These are phyloP conservation scores for Melanotaenia parkinsoni DNA, from an alignment of 2,797 vertebrate genomes.

Conservation along the genomic window DNA sequence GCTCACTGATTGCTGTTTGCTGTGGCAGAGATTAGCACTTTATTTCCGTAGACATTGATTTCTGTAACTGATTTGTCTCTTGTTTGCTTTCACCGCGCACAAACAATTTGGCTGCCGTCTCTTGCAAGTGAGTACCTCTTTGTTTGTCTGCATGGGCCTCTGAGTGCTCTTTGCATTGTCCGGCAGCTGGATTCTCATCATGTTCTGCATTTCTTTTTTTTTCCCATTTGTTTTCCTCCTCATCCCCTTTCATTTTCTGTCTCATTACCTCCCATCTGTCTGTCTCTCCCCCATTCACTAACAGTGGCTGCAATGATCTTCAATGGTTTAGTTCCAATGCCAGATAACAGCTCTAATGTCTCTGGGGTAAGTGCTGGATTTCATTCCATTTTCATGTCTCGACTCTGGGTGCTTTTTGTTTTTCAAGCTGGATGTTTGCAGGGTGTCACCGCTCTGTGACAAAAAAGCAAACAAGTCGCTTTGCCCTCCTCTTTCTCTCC, in stretches of 20 bases:
- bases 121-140: slow-evolving; percentile 88
- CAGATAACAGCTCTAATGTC: slow-evolving; percentile 89
- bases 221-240: slow-evolving; percentile 40
- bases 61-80: slow-evolving; percentile 94
- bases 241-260: slow-evolving; percentile 32
- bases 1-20: background rate
- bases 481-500: slow-evolving; percentile 39
- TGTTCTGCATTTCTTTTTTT: slow-evolving; percentile 53
- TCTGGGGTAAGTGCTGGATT: slow-evolving; percentile 89
- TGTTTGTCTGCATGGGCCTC: slow-evolving; percentile 40
- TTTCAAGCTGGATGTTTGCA: slow-evolving; percentile 4
- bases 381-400: slow-evolving; percentile 29
- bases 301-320: slow-evolving; percentile 90
- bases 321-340: slow-evolving; percentile 89
- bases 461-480: slow-evolving; percentile 11
- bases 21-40: slow-evolving; percentile 22
- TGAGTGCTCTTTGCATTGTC: slow-evolving; percentile 23
- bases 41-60: slow-evolving; percentile 76
- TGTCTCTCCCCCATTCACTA: slow-evolving; percentile 48
- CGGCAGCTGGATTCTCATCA: slow-evolving; percentile 49
- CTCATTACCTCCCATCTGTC: slow-evolving; percentile 29
- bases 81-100: slow-evolving; percentile 90
- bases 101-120: slow-evolving; percentile 86
- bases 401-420: background rate
- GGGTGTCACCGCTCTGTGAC: slow-evolving; percentile 15